Evolutionary conservation across 2,113 vertebrate genomes (phyloP).

Genomic region (Phylloscopus trochiloides): DNA sequence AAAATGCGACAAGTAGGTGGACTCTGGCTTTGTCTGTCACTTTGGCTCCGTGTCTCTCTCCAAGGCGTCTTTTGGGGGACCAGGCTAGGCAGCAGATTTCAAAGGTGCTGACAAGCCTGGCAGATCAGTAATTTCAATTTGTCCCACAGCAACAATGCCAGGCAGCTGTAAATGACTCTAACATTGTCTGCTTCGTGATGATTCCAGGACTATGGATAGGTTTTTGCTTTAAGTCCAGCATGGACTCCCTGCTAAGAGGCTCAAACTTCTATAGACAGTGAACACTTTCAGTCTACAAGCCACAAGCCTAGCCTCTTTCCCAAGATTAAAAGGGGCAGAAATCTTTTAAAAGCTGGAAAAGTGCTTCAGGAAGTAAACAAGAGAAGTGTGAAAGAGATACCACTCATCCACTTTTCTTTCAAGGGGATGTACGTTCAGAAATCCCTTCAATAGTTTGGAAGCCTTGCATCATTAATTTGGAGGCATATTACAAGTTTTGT

Average conservation of each 20-base stretch:
- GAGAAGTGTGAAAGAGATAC: not conserved
- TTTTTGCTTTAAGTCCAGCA: not conserved
- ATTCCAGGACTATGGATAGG: not conserved
- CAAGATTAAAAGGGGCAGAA: not conserved
- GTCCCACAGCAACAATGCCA: conserved; percentile 16
- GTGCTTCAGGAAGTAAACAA: not conserved
- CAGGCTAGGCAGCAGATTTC: not conserved
- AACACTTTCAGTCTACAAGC: not conserved
- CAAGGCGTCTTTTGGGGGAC: not conserved
- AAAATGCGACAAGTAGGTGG: not conserved
- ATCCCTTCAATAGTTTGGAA: not conserved
- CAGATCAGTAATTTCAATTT: not conserved
- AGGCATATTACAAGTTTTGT: not conserved
- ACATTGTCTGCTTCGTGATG: not conserved
- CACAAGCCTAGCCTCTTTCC: not conserved
- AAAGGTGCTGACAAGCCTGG: conserved; percentile 46
- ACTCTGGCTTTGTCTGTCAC: conserved; percentile 12
- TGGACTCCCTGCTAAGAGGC: not conserved
- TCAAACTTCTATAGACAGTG: not conserved
- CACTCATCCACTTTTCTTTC: not conserved
- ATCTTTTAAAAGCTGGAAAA: not conserved
- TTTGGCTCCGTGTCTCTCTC: conserved; percentile 4
- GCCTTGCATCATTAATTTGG: not conserved
- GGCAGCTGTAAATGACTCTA: conserved; percentile 7
- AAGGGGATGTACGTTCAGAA: not conserved